Percentiles rank a stretch among this genome's conserved stretches.
Evolutionary conservation across 2,113 vertebrate genomes (phyloP).

Genomic region (Sceloporus undulatus): DNA sequence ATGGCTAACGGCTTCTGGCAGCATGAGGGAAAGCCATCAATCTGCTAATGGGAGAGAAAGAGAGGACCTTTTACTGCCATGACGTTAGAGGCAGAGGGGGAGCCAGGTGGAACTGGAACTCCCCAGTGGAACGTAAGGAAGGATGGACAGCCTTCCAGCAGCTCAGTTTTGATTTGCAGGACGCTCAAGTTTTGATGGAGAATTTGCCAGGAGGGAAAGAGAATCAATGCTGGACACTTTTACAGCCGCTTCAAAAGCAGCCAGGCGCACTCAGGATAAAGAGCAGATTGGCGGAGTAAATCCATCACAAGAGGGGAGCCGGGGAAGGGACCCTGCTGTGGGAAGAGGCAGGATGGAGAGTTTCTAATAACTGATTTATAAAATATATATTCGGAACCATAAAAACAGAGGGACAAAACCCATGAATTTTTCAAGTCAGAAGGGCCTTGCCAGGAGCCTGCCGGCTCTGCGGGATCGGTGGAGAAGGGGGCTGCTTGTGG

Average conservation of each 20-base stretch:
- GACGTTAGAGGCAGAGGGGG: conserved; percentile 64
- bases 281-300: conserved; percentile 44
- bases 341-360: conserved; percentile 59
- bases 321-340: conserved; percentile 72
- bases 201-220: conserved; percentile 41
- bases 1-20: no score
- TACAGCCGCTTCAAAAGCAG: conserved; percentile 57
- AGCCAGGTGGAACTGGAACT: conserved; percentile 77
- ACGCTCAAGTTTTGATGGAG: conserved; percentile 57
- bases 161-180: conserved; percentile 65
- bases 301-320: conserved; percentile 42
- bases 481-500: conserved; percentile 4
- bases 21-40: background rate
- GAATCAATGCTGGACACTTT: conserved; percentile 65
- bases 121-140: conserved; percentile 60
- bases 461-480: conserved; percentile 9
- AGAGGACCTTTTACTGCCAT: conserved; percentile 7
- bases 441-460: conserved; percentile 58
- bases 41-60: background rate
- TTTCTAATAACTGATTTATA: conserved; percentile 78
- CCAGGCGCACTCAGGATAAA: conserved; percentile 70
- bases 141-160: conserved; percentile 46
- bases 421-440: conserved; percentile 80
- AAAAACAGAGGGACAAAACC: background rate
- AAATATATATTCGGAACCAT: conserved; percentile 76